Percentiles rank a stretch among this genome's conserved stretches.
phyloP scores from a whole-genome alignment of 2,113 vertebrate genomes.

The Nannobrachium achirus region DNA sequence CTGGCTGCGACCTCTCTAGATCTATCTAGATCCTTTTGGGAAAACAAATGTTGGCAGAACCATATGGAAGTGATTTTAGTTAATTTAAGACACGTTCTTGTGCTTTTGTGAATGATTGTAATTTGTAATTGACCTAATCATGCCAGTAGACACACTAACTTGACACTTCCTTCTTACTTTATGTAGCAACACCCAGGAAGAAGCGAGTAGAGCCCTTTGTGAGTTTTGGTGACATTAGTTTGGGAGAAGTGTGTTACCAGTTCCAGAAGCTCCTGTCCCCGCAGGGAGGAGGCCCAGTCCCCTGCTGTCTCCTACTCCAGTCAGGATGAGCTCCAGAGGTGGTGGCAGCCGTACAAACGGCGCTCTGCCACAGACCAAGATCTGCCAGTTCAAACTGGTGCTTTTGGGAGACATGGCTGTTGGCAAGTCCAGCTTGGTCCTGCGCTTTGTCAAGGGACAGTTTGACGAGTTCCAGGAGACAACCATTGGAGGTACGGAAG shows the following conservation, averaged over 20 bases:
- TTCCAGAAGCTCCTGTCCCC: slow-evolving; percentile 27
- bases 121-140: no score
- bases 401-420: slow-evolving; percentile 87
- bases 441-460: slow-evolving; percentile 87
- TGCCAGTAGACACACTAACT: no score
- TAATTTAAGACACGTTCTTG: background rate
- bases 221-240: background rate
- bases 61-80: background rate
- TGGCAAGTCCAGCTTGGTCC: slow-evolving; percentile 86
- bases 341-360: slow-evolving; percentile 79
- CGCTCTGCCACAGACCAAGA: slow-evolving; percentile 82
- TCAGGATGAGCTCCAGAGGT: slow-evolving; percentile 81
- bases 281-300: slow-evolving; percentile 53
- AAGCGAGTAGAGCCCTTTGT: slow-evolving; percentile 4
- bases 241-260: slow-evolving; percentile 14
- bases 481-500: slow-evolving; percentile 83
- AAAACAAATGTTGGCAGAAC: background rate
- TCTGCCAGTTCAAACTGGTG: slow-evolving; percentile 88
- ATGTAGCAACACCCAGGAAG: background rate
- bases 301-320: slow-evolving; percentile 41
- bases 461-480: slow-evolving; percentile 88
- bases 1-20: no score
- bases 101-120: no score
- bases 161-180: background rate
- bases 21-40: no score